Conservation (phyloP, 2,113 vertebrate genomes). For the Megaleporinus macrocephalus region DNA sequence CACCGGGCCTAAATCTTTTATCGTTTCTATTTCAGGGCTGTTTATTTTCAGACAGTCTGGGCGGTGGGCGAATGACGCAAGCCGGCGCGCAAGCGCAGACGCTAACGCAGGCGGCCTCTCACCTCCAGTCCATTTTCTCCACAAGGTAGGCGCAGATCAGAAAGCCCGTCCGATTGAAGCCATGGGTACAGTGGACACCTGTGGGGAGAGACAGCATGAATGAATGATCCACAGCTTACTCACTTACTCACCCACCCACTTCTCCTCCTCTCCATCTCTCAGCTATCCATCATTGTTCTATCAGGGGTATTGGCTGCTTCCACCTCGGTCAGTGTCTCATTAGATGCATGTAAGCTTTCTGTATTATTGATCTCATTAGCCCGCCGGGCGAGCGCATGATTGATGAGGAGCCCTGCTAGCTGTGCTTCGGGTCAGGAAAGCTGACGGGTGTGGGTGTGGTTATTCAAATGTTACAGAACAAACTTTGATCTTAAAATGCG, state of each 20-base stretch:
- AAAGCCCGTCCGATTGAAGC: constrained; percentile 98
- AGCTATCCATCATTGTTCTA: background rate
- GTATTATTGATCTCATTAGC: background rate
- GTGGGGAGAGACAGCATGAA: constrained; percentile 46
- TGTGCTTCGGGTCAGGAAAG: background rate
- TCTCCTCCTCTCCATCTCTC: background rate
- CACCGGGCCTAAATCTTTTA: background rate
- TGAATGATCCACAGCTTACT: constrained; percentile 12
- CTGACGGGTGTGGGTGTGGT: background rate
- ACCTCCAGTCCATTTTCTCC: constrained; percentile 99
- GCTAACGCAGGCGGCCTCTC: background rate
- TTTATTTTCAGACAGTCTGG: constrained; percentile 4
- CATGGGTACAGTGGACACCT: constrained; percentile 99
- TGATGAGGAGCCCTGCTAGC: background rate
- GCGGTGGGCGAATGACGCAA: background rate
- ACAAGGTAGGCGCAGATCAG: constrained; percentile 98
- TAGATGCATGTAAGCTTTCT: background rate
- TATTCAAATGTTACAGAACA: background rate
- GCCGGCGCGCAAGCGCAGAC: background rate
- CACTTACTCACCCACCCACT: background rate
- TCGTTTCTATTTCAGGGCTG: background rate
- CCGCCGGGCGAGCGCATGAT: background rate
- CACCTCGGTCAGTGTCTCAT: background rate
- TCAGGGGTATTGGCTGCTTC: background rate
- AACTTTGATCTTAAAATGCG: no score